Evolutionary conservation across 1,140 invertebrate genomes (phyloP).

Genomic region (Trichonephila inaurata): DNA sequence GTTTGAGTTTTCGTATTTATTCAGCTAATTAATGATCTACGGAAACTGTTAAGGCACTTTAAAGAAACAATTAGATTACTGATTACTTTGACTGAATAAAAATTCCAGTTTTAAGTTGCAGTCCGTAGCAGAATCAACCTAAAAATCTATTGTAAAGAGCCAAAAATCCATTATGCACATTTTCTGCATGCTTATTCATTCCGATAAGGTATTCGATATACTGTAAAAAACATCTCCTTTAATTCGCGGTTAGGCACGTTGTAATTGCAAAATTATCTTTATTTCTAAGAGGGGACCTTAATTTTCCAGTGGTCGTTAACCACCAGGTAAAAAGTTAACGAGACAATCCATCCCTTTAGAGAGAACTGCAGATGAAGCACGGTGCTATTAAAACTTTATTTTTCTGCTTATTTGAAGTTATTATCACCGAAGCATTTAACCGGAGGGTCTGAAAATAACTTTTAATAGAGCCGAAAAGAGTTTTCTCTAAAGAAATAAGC

Average conservation of each 20-base stretch:
- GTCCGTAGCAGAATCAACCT: background rate
- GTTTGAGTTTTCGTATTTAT: too few relatives aligned
- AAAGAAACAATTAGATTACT: too few relatives aligned
- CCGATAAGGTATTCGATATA: background rate
- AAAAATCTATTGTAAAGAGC: background rate
- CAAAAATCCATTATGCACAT: background rate
- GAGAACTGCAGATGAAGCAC: constrained; percentile 63
- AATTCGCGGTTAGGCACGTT: constrained; percentile 33
- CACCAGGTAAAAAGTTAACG: constrained; percentile 56
- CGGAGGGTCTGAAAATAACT: constrained; percentile 62
- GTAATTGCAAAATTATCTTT: constrained; percentile 69
- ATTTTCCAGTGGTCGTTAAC: constrained; percentile 20
- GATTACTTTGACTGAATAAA: too few relatives aligned
- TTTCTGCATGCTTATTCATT: background rate
- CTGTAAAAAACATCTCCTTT: background rate
- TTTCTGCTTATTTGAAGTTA: constrained; percentile 62
- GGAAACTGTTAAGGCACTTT: too few relatives aligned
- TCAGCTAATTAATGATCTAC: too few relatives aligned
- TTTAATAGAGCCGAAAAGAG: constrained; percentile 54
- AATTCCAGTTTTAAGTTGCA: too few relatives aligned
- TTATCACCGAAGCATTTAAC: constrained; percentile 60
- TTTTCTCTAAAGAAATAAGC: constrained; percentile 48
- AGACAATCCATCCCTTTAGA: constrained; percentile 26
- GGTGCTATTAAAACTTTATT: constrained; percentile 50
- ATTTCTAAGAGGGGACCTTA: constrained; percentile 38